Percentiles rank a stretch among this genome's conserved stretches.
These are phyloP conservation scores for Enhydra lutris DNA, from an alignment of 2,113 vertebrate genomes.

Conservation along the genomic window DNA sequence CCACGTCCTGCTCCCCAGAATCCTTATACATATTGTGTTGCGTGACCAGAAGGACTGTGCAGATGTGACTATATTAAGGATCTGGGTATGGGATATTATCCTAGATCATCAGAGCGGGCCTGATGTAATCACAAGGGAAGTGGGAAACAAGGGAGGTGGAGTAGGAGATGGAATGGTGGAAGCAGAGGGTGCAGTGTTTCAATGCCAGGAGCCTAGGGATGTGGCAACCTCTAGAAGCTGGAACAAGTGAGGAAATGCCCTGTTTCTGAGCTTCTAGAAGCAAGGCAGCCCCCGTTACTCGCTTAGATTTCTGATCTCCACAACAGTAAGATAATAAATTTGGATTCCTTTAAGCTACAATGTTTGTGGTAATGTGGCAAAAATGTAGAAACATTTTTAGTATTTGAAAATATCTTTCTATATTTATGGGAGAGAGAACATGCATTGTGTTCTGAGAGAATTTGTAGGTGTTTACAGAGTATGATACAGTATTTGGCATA, in stretches of 20 bases:
- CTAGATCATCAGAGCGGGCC: neutral
- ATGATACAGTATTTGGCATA: neutral
- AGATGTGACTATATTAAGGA: neutral
- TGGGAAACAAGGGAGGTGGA: neutral
- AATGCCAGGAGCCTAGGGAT: no score
- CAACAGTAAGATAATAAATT: neutral
- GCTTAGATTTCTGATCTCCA: neutral
- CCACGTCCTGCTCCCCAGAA: neutral
- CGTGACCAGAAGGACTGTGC: neutral
- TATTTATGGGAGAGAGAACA: neutral
- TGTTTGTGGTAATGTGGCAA: neutral
- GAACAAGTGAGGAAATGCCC: neutral
- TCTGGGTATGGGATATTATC: neutral
- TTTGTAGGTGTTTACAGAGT: neutral
- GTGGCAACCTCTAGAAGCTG: neutral
- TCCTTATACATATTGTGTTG: neutral
- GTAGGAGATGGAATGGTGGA: neutral
- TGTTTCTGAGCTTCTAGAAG: neutral
- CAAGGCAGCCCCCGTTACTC: rapidly evolving
- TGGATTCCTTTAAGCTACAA: neutral
- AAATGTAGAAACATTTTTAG: neutral
- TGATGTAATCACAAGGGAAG: neutral
- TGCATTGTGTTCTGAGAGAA: neutral
- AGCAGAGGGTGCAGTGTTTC: neutral
- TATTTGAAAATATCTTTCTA: neutral